Percentiles rank a stretch among this genome's conserved stretches.
Conservation (phyloP, 2,113 vertebrate species). For the Colistium nudipinnis region DNA sequence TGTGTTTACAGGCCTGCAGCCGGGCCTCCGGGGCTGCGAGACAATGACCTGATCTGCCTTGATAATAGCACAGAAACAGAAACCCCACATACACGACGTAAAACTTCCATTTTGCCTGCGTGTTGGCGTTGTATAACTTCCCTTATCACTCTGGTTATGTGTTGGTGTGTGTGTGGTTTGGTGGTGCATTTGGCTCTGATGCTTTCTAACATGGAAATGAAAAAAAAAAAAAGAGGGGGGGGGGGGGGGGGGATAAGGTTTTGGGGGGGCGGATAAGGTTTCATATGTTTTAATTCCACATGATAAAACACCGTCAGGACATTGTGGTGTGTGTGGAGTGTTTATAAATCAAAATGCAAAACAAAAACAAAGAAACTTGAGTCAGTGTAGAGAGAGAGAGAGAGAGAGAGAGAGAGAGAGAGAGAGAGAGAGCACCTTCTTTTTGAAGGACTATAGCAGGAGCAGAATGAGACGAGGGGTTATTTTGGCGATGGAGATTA, state of each 20-base stretch:
- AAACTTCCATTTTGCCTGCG: slow-evolving; percentile 6
- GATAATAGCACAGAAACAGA: slow-evolving; percentile 16
- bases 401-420: too few relatives aligned
- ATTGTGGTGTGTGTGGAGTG: slow-evolving; percentile 29
- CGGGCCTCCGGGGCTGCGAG: slow-evolving; percentile 30
- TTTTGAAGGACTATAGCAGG: slow-evolving; percentile 85
- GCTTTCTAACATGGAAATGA: slow-evolving; percentile 21
- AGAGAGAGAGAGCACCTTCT: slow-evolving; percentile 87
- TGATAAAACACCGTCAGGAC: slow-evolving; percentile 15
- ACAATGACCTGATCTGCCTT: slow-evolving; percentile 38
- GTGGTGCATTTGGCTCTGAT: background rate
- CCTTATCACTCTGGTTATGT: slow-evolving; percentile 28
- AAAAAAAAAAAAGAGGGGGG: too few relatives aligned
- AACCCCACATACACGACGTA: background rate
- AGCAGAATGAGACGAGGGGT: slow-evolving; percentile 97
- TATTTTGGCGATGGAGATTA: slow-evolving; percentile 91
- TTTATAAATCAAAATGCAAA: too few relatives aligned
- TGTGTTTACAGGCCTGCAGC: slow-evolving; percentile 61
- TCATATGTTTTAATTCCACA: slow-evolving; percentile 28
- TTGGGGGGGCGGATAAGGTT: too few relatives aligned
- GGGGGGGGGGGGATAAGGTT: too few relatives aligned
- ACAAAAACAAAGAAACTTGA: slow-evolving; percentile 81
- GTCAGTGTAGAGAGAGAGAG: too few relatives aligned
- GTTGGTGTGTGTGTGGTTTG: slow-evolving; percentile 19
- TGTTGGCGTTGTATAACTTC: slow-evolving; percentile 43